Evolutionary conservation across 1,140 invertebrate genomes (phyloP), one percentile per base, ranked within the genome.

Genomic region (Zeugodacus cucurbitae): DNA sequence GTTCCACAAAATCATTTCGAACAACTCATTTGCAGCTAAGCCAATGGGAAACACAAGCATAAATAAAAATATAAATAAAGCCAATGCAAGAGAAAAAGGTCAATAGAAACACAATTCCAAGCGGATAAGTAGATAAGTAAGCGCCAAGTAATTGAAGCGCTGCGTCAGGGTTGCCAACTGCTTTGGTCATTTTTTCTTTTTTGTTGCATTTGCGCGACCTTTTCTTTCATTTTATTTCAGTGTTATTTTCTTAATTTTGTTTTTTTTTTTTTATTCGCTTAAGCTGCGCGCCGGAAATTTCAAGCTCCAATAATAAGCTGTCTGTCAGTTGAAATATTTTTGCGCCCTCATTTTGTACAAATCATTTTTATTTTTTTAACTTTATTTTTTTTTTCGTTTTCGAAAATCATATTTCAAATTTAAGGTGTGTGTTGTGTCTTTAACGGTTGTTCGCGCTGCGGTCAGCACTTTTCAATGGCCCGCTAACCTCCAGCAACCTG

Each of bases 351-450:
- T 48, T 48, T 82, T 32, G 44, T 41, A 26, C 26, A 26, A 20
- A n/a, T n/a, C n/a, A n/a, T n/a, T 70, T 82, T 82, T 14, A 82
- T 82, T 26, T 3, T 74, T 74, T n/a, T 2, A 6, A 44, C 29
- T 82, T 29, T n/a, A n/a, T n/a, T 74, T 74, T 48, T 48, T 82
- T 82, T 26, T 48, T 48, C 22, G 2, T n/a, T n/a, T 37, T 74
- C 34, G 7, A 74, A 74, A 74, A 74, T 74, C 70, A 74, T 74
- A 74, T 82, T 54, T 82, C 74, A 82, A 48, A 82, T 26, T 82
- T 10, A 54, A 82, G 74, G 74, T 82, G 74, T 82, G 74, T 48
- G 74, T 29, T 48, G 3, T 48, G n/a, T 44, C 22, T 82, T 82
- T 82, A n/a, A 82, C 74, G 26, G 41, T 48, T 82, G 26, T 26